Conservation (phyloP, 2,113 vertebrate genomes). For the Amblyopsis rosae region DNA sequence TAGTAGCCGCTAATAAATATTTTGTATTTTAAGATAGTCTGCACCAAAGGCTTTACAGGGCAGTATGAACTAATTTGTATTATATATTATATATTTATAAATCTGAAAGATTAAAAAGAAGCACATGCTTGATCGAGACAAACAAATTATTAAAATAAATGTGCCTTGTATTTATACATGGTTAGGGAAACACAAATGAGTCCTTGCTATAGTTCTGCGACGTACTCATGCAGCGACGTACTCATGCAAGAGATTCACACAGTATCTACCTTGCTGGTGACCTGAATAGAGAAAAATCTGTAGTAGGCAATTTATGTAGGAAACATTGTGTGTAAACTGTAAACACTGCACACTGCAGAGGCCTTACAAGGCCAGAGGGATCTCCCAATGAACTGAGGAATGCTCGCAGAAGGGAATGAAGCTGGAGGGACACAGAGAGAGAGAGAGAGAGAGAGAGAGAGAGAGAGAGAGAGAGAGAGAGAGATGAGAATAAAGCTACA, state of each 20-base stretch:
- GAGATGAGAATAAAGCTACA: conserved; percentile 23
- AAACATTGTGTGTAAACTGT: conserved; percentile 69
- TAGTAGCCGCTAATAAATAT: neutral
- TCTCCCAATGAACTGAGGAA: conserved; percentile 72
- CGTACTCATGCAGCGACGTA: neutral
- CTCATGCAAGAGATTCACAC: conserved; percentile 17
- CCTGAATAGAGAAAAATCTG: conserved; percentile 24
- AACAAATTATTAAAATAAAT: too few species aligned
- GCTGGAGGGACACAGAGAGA: conserved; percentile 21
- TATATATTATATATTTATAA: too few species aligned
- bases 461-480: conserved; percentile 7
- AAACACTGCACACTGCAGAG: conserved; percentile 66
- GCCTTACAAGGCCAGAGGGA: conserved; percentile 79
- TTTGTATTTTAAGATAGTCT: too few species aligned
- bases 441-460: neutral
- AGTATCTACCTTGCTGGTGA: conserved; percentile 33
- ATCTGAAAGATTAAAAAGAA: too few species aligned
- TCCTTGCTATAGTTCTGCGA: neutral
- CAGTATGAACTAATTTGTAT: too few species aligned
- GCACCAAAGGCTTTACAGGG: too few species aligned
- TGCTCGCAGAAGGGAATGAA: conserved; percentile 53
- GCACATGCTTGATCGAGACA: too few species aligned
- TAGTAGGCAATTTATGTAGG: conserved; percentile 21
- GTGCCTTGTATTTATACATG: too few species aligned
- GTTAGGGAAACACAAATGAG: too few species aligned